Base-by-base conservation (phyloP, 1,140 invertebrate genomes). In the Bombus confusus region DNA sequence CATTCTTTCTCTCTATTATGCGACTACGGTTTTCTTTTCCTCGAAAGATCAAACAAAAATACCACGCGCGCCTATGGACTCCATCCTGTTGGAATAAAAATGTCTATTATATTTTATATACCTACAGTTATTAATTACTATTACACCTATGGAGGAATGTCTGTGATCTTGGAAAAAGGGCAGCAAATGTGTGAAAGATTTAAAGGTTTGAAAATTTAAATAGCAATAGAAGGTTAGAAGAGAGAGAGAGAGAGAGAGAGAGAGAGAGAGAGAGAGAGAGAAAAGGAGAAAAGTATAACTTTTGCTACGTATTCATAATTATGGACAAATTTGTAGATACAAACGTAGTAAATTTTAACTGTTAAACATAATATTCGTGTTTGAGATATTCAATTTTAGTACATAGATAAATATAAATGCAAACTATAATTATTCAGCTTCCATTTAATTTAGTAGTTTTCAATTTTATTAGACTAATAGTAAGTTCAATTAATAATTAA, bases 1-100 rank as follows among this genome's bases (percentile, higher is more conserved):
- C 98, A 98, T 98, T 83, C 87, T 89, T 75, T 68, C 86, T 74
- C 1, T 47, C 52, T 90, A 74, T 86, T 10, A 37, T 79, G 18
- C 64, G 41, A 64, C 34, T 59, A 82, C 47, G 34, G 64, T 69
- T 79, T 62, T 75, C 13, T 75, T 66, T 74, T 72, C 82, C 80
- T 41, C 74, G 41, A 59, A 68, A 85, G 85, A 94, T 94, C 92
- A 94, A 91, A 92, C 91, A 12, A 80, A 85, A 41, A 79, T 87
- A 85, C 83, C 83, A 89, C 88, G 71, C 74, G 80, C 88, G 90
- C 81, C 92, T 89, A 87, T 87, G 85, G 73, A 90, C 93, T 94
- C 93, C 93, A 94, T 95, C 93, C 95, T 95, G 87, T 22, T 37
- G n/a, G 22, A 85, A 86, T 80, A 71, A 76, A 84, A 80, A 85